Evolutionary conservation across 2,797 vertebrate species (phyloP).

Genomic region (Typhlichthys subterraneus): DNA sequence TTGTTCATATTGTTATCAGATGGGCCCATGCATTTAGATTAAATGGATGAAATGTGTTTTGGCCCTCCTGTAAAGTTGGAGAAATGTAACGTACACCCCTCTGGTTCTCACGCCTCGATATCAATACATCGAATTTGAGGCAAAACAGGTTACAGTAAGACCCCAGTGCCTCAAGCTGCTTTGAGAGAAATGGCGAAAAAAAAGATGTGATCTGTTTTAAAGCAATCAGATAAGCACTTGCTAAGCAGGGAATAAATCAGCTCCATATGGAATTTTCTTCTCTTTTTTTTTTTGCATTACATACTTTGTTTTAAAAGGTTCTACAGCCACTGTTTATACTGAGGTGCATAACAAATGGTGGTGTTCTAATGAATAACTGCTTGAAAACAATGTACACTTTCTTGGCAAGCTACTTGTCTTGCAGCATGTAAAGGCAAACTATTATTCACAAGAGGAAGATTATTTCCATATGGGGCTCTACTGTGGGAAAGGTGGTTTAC

Average conservation of each 20-base stretch:
- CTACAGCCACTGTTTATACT: slow-evolving; percentile 21
- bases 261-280: slow-evolving; percentile 44
- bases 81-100: too few relatives aligned
- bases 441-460: slow-evolving; percentile 9
- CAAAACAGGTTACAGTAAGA: too few relatives aligned
- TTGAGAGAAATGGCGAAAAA: too few relatives aligned
- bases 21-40: too few relatives aligned
- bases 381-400: slow-evolving; percentile 23
- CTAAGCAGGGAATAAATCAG: slow-evolving; percentile 22
- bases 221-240: slow-evolving; percentile 31
- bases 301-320: background rate
- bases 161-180: too few relatives aligned
- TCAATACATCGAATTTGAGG: too few relatives aligned
- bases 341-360: slow-evolving; percentile 8
- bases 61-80: too few relatives aligned
- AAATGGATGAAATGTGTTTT: too few relatives aligned
- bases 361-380: slow-evolving; percentile 19
- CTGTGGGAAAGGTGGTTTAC: slow-evolving; percentile 16
- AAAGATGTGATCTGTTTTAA: slow-evolving; percentile 22
- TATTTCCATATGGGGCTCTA: background rate
- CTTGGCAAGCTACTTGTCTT: slow-evolving; percentile 13
- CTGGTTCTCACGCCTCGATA: too few relatives aligned
- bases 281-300: slow-evolving; percentile 18
- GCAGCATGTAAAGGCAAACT: background rate
- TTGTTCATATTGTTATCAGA: too few relatives aligned